These are phyloP conservation scores for Neoascia interrupta DNA, from an alignment of 2,888 invertebrate genomes.

Conservation along the genomic window DNA sequence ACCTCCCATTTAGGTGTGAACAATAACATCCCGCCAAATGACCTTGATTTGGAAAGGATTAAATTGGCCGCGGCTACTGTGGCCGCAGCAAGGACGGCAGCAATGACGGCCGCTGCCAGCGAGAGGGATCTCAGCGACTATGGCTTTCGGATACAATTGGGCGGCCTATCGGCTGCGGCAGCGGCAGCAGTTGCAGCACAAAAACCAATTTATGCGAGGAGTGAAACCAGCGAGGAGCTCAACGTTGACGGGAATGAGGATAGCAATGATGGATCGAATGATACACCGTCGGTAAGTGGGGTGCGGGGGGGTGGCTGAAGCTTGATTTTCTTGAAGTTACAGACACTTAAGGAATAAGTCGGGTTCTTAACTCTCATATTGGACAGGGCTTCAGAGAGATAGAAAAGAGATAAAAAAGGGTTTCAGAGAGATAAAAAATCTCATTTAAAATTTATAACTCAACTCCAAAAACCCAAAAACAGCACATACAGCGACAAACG, in stretches of 20 bases:
- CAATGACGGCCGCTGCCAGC: constrained; percentile 66
- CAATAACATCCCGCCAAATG: constrained; percentile 64
- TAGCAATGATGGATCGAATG: constrained; percentile 79
- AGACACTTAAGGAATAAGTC: no score
- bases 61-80: constrained; percentile 78
- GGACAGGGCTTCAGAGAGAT: no score
- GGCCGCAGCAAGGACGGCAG: constrained; percentile 72
- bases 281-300: constrained; percentile 79
- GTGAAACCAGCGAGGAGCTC: constrained; percentile 80
- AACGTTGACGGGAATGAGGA: constrained; percentile 80
- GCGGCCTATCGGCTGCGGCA: constrained; percentile 79
- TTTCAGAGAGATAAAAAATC: no score
- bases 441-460: no score
- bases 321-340: no score
- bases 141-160: constrained; percentile 80
- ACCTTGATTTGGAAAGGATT: constrained; percentile 79
- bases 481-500: no score
- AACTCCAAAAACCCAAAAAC: no score
- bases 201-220: constrained; percentile 76
- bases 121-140: constrained; percentile 78
- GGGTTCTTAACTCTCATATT: no score
- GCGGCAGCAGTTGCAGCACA: constrained; percentile 75
- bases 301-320: no score
- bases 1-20: constrained; percentile 27
- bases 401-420: no score